Conservation (phyloP, 2,888 invertebrate species). For the Blastobasis adustella region DNA sequence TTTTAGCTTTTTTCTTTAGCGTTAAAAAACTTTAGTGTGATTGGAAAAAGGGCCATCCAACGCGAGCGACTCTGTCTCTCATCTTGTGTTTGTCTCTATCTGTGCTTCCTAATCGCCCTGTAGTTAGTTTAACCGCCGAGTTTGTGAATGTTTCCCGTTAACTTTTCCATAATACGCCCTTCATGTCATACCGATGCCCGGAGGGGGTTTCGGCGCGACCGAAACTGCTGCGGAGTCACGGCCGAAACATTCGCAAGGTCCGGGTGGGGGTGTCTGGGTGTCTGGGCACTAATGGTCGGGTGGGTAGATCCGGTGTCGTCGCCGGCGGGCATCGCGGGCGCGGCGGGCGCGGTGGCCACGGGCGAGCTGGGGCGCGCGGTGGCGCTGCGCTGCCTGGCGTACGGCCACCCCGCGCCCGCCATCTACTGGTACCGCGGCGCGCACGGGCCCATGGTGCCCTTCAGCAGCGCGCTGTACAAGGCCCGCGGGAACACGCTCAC, state of each 20-base stretch:
- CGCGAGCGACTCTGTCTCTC: too few relatives aligned
- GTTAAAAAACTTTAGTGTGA: too few relatives aligned
- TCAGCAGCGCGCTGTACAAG: slow-evolving; percentile 80
- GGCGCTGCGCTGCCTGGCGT: slow-evolving; percentile 84
- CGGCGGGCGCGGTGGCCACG: slow-evolving; percentile 76
- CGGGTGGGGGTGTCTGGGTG: slow-evolving; percentile 25
- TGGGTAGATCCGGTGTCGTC: slow-evolving; percentile 74
- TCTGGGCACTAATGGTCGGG: slow-evolving; percentile 13
- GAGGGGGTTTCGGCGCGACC: too few relatives aligned
- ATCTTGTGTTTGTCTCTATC: slow-evolving; percentile 27
- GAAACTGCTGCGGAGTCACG: too few relatives aligned
- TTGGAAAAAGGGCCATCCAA: too few relatives aligned
- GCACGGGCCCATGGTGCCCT: slow-evolving; percentile 81
- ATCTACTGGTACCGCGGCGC: slow-evolving; percentile 91
- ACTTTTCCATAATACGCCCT: too few relatives aligned
- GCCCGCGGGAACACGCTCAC: slow-evolving; percentile 84
- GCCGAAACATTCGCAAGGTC: slow-evolving; percentile 22
- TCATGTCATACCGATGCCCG: too few relatives aligned
- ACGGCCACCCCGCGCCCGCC: slow-evolving; percentile 85
- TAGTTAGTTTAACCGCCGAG: slow-evolving; percentile 37
- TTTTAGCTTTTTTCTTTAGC: too few relatives aligned
- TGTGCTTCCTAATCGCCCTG: slow-evolving; percentile 32
- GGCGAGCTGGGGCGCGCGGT: slow-evolving; percentile 83
- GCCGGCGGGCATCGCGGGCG: slow-evolving; percentile 80
- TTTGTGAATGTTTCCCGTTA: slow-evolving; percentile 32